These are phyloP conservation scores for Nephotettix cincticeps DNA, from an alignment of 1,140 invertebrate genomes.

Conservation along the genomic window DNA sequence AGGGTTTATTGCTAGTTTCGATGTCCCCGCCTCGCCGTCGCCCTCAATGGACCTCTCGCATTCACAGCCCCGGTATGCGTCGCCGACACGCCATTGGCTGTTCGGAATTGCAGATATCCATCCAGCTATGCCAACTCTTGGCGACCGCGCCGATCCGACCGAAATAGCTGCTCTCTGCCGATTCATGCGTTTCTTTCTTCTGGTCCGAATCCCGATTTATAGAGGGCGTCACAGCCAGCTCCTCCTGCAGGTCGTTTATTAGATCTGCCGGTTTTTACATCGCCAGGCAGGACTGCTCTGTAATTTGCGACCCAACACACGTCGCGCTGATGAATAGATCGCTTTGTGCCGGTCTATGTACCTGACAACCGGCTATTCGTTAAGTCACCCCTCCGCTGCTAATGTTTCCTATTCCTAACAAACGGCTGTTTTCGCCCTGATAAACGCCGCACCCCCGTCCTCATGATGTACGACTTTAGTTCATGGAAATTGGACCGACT, in stretches of 20 bases:
- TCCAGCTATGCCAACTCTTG: not conserved
- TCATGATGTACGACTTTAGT: too few relatives aligned
- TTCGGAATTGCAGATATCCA: constrained; percentile 15
- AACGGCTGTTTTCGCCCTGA: too few relatives aligned
- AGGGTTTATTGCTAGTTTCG: too few relatives aligned
- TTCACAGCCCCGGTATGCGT: too few relatives aligned
- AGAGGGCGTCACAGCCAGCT: not conserved
- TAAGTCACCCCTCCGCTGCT: not conserved
- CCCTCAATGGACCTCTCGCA: too few relatives aligned
- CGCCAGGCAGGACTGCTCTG: too few relatives aligned
- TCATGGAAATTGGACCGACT: too few relatives aligned
- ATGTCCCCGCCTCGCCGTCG: too few relatives aligned
- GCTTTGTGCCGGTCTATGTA: not conserved
- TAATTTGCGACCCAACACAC: not conserved
- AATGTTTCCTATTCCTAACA: too few relatives aligned
- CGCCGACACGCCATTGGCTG: not conserved
- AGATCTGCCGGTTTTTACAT: not conserved
- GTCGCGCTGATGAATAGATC: not conserved
- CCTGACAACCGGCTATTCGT: constrained; percentile 9
- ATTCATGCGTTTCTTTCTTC: too few relatives aligned
- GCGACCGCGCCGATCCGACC: not conserved
- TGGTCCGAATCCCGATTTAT: not conserved
- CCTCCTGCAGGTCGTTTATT: not conserved
- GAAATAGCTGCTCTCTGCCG: not conserved
- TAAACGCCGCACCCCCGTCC: too few relatives aligned